phyloP scores from a whole-genome alignment of 2,797 vertebrate species.

The Sciaenops ocellatus region DNA sequence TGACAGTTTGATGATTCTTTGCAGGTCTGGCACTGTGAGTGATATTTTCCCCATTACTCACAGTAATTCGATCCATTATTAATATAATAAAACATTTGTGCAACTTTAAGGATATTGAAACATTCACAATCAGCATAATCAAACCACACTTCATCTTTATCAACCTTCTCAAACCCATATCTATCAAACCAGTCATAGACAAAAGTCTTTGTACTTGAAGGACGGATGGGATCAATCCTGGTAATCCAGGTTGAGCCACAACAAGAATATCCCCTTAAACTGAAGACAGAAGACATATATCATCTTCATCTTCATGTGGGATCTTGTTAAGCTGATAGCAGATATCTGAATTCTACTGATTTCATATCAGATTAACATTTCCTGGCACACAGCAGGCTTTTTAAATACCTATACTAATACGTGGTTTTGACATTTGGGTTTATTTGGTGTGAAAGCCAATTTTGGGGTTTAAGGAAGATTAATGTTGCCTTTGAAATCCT shows the following conservation, averaged over 20 bases:
- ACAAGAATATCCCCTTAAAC: slow-evolving; percentile 11
- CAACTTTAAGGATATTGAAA: background rate
- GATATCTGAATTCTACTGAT: slow-evolving; percentile 14
- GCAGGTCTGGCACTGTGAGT: background rate
- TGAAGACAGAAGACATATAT: slow-evolving; percentile 10
- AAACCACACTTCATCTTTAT: background rate
- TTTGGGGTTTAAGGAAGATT: slow-evolving; percentile 3
- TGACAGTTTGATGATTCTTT: background rate
- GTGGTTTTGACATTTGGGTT: background rate
- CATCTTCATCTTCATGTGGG: slow-evolving; percentile 15
- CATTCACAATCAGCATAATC: background rate
- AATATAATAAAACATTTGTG: background rate
- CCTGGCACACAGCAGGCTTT: background rate
- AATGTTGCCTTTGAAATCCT: background rate
- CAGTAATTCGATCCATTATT: background rate
- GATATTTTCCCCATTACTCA: background rate
- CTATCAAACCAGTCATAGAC: background rate
- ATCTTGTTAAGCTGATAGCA: slow-evolving; percentile 4
- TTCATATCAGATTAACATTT: slow-evolving; percentile 54
- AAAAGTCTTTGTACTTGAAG: background rate
- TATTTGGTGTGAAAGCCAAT: background rate
- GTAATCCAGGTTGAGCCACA: slow-evolving; percentile 35
- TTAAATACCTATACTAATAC: background rate
- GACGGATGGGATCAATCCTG: background rate
- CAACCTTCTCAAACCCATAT: background rate